phyloP scores from a whole-genome alignment of 2,113 vertebrate genomes.

The Nymphicus hollandicus region DNA sequence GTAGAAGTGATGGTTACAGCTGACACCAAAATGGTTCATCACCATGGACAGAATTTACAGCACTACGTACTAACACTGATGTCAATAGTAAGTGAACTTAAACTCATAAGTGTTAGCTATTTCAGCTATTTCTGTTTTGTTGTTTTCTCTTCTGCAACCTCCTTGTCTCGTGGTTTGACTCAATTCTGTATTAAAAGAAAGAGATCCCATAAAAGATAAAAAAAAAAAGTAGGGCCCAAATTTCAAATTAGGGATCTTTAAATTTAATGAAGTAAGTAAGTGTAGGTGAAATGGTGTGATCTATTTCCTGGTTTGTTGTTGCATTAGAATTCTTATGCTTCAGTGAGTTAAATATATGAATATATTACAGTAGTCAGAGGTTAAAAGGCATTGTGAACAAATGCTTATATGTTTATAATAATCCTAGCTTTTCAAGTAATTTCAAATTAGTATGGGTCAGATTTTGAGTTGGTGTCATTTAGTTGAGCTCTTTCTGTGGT shows the following conservation, averaged over 20 bases:
- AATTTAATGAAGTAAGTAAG: background rate
- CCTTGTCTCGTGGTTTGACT: background rate
- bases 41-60: slow-evolving; percentile 90
- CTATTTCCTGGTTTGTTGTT: background rate
- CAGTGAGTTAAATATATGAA: background rate
- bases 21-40: slow-evolving; percentile 88
- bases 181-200: background rate
- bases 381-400: background rate
- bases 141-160: background rate
- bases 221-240: background rate
- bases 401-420: background rate
- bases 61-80: slow-evolving; percentile 95
- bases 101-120: background rate
- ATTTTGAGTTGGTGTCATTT: background rate
- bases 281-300: background rate
- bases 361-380: background rate
- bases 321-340: background rate
- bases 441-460: background rate
- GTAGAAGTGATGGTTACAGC: slow-evolving; percentile 97
- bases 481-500: background rate
- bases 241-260: background rate
- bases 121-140: background rate
- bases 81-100: slow-evolving; percentile 95
- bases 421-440: background rate
- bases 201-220: background rate